Evolutionary conservation across 1,140 invertebrate genomes (phyloP), one percentile per base, ranked within the genome.

Genomic region (Pogonognathellus flavescens): DNA sequence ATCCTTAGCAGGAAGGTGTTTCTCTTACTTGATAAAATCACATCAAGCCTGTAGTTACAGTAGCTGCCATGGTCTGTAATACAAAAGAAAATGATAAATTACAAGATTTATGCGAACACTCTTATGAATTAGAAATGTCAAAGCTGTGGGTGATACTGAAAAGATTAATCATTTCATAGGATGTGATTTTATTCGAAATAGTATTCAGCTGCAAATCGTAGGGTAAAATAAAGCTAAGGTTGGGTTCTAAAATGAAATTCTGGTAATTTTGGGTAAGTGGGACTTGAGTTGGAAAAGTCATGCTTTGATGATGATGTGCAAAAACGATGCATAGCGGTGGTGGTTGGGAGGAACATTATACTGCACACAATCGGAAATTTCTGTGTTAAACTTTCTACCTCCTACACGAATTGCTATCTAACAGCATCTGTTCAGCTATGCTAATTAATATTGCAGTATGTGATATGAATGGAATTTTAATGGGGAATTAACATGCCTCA

Each of bases 41-140:
- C 70, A 76, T 76, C 70, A 76, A 76, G n/a, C 70, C 70, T 59
- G 83, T 84, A 80, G 83, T 66, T 20, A 84, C 83, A 14, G 66
- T 84, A 20, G 83, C 50, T 84, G 83, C 53, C 83, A 84, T 84
- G 0, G 83, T 80, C 83, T 84, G 83, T 8, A 76, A 76, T 76
- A 76, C 70, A 76, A 80, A 62, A 84, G 70, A 66, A 66, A 66
- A 66, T 66, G 62, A 66, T 66, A 66, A 66, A 66, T 66, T 66
- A 66, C 62, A 66, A 66, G 62, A 66, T 66, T 66, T 66, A 66
- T 66, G 62, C 62, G 62, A 66, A 25, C 62, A 25, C 62, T 25
- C 62, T 66, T 41, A 41, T 41, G 31, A 41, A 41, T 41, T 66
- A 66, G 20, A 66, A 66, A 66, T 66, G 62, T 20, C 62, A 66